These are phyloP conservation scores for Steatocranus sp. DNA, from an alignment of 2,797 vertebrate genomes.

Conservation along the genomic window DNA sequence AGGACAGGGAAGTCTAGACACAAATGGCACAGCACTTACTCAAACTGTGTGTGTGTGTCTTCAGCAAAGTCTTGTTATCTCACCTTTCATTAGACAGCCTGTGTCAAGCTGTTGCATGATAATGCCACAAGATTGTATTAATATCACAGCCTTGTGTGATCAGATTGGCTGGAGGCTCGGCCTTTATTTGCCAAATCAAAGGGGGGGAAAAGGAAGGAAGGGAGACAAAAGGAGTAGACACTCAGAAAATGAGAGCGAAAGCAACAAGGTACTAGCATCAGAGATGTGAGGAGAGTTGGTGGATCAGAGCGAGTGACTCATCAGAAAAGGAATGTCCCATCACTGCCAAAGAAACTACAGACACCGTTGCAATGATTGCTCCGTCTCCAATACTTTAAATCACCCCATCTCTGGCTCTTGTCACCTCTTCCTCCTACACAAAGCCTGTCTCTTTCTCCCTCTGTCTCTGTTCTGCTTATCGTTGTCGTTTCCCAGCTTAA, in stretches of 20 bases:
- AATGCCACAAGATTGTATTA: constrained; percentile 20
- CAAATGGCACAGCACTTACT: constrained; percentile 30
- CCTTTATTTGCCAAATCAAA: background rate
- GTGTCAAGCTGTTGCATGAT: background rate
- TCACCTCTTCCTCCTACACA: constrained; percentile 7
- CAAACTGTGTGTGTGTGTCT: background rate
- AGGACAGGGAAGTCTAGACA: constrained; percentile 62
- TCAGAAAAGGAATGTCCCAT: constrained; percentile 66
- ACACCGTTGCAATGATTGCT: constrained; percentile 48
- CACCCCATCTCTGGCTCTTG: background rate
- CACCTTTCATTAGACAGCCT: constrained; percentile 21
- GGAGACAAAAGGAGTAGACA: background rate
- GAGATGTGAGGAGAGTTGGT: constrained; percentile 33
- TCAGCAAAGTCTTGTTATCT: constrained; percentile 39
- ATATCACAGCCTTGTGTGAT: background rate
- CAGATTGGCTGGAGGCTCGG: background rate
- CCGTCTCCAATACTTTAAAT: constrained; percentile 36
- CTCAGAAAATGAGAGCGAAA: background rate
- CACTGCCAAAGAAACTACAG: constrained; percentile 65
- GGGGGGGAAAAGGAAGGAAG: accelerated
- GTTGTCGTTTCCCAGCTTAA: constrained; percentile 1
- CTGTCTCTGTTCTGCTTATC: background rate
- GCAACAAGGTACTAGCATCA: background rate
- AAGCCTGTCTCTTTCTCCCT: constrained; percentile 27
- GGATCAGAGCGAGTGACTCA: constrained; percentile 61